Evolutionary conservation across 2,797 vertebrate genomes (phyloP).

Genomic region (Emydoidea blandingii): DNA sequence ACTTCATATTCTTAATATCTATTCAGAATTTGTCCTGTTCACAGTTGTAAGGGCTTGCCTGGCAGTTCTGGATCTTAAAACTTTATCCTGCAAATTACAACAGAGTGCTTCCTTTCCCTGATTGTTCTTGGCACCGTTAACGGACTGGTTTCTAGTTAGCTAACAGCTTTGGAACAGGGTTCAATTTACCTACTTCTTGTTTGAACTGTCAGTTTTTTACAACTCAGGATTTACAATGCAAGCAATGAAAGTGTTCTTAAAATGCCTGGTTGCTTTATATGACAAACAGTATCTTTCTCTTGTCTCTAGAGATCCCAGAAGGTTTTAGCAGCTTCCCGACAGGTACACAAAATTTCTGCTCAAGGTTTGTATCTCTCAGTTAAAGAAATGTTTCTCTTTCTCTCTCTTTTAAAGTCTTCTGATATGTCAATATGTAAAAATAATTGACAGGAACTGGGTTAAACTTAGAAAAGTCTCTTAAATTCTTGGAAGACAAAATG

Average conservation of each 20-base stretch:
- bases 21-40: rapidly evolving
- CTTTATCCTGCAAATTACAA: conserved; percentile 13
- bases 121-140: conserved; percentile 31
- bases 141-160: background rate
- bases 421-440: rapidly evolving
- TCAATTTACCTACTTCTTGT: background rate
- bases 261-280: background rate
- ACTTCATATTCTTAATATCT: background rate
- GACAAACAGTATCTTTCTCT: conserved; percentile 30
- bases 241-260: background rate
- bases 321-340: conserved; percentile 67
- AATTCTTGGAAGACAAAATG: rapidly evolving
- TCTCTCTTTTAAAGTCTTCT: background rate
- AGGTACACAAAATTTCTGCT: conserved; percentile 68
- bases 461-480: rapidly evolving
- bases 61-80: background rate
- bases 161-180: conserved; percentile 10
- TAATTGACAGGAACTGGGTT: background rate
- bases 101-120: background rate
- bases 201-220: background rate
- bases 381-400: background rate
- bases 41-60: rapidly evolving
- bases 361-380: conserved; percentile 69
- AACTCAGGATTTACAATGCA: background rate
- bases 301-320: conserved; percentile 70